These are phyloP conservation scores for Hemaris fuciformis DNA, from an alignment of 2,888 invertebrate species.

Conservation along the genomic window DNA sequence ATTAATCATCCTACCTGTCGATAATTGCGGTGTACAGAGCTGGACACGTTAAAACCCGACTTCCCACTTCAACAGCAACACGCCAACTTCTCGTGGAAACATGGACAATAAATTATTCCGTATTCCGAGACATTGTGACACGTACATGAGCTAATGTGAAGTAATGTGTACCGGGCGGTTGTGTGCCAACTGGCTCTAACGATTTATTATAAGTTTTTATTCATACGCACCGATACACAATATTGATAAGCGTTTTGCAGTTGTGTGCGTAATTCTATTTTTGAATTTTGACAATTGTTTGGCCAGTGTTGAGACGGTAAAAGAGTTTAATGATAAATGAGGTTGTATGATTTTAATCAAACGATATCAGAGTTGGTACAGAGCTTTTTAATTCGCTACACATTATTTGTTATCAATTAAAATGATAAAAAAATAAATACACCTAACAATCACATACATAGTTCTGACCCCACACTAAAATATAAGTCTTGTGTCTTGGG, in stretches of 20 bases:
- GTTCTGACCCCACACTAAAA: too few relatives aligned
- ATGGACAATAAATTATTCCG: conserved; percentile 45
- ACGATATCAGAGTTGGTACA: too few relatives aligned
- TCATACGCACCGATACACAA: neutral
- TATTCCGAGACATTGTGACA: conserved; percentile 41
- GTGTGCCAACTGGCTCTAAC: conserved; percentile 1
- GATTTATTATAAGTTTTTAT: neutral
- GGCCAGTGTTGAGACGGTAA: too few relatives aligned
- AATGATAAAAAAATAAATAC: too few relatives aligned
- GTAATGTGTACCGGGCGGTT: conserved; percentile 21
- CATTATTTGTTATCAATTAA: too few relatives aligned
- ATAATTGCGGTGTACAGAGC: neutral
- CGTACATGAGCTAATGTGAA: conserved; percentile 47
- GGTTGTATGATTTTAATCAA: too few relatives aligned
- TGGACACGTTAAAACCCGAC: neutral
- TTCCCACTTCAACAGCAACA: conserved; percentile 21
- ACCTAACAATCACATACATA: too few relatives aligned
- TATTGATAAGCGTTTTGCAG: neutral
- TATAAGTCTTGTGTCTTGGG: too few relatives aligned
- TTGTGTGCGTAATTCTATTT: neutral
- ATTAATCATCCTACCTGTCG: neutral
- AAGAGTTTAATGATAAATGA: too few relatives aligned
- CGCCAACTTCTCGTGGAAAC: conserved; percentile 28
- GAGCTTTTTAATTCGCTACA: too few relatives aligned
- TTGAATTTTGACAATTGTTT: neutral